Base-by-base conservation (phyloP, 2,888 invertebrate species). In the Cheilosia variabilis region DNA sequence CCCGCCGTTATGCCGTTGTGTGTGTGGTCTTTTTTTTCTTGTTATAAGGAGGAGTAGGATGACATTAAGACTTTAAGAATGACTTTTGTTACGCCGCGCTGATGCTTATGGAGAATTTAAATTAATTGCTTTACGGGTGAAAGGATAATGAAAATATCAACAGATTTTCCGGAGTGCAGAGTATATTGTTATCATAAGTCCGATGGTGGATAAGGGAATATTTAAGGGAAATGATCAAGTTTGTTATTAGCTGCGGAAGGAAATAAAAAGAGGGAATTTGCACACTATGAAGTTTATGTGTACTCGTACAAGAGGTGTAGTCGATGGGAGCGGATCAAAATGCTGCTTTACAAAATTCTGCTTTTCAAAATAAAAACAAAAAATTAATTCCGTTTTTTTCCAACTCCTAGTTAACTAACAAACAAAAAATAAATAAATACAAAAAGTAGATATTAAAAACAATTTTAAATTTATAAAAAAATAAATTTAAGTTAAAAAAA, bases 51-150 rank as follows among this genome's bases (percentile, higher is more conserved):
- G 13, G 24, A 37, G 68, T 43, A 15, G 65, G 19, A 10, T 45
- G 69, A 63, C 41, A 13, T 63, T 71, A 37, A 47, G 69, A 63
- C 41, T 7, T 63, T 71, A 37, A 47, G 53, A 71, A 63, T 55
- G 78, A 78, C 69, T 78, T 78, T 78, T 78, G 78, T 71, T 78
- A 71, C 63, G 69, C 69, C 57, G 57, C 63, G 69, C 69, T 50
- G 57, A 50, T 55, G 69, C 47, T 78, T 71, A 55, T 69, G 63
- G 63, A 58, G 68, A 76, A 68, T 45, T 76, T 52, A 53, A 65
- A 78, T 83, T 84, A 69, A 69, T 84, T 79, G 63, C 71, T 58
- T 79, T 75, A 50, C 47, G 78, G 78, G 22, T 72, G 65, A 79
- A 79, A 58, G 78, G 78, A 79, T 79, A 65, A 55, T 72, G 58